Evolutionary conservation across 2,888 invertebrate species (phyloP), one percentile per base, ranked within the genome.

Genomic region (Nephrotoma appendiculata): DNA sequence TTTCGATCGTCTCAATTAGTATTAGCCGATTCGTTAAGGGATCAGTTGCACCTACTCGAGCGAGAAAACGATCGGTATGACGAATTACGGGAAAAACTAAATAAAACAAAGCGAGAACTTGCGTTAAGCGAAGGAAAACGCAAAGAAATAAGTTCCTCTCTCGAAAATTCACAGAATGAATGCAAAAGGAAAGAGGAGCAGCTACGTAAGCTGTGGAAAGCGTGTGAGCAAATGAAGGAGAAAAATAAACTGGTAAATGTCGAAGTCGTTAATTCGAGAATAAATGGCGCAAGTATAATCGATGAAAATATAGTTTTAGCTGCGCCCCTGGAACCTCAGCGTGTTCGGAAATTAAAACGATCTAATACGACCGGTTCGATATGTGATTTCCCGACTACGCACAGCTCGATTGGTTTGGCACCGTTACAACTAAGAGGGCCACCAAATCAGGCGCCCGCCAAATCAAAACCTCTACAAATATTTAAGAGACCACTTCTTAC

Each of bases 321-420:
- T 9, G 71, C 19, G 6, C 19, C 31, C 6, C 9, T 9, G 9
- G 11, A 71, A 71, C 9, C 0, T 57, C 19, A 31, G 31, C 31
- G 19, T 71, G 31, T 31, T 71, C 71, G 4, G 31, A 31, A 5
- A 71, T 5, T 9, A 71, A 31, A 5, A 12, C 19, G 5, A 71
- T 31, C 6, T 9, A 6, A 15, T 52, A 6, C 52, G 6, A 52
- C 6, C 15, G 7, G 15, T 52, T n/a, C 52, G 15, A 11, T 52
- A 31, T 19, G 9, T 71, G 7, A 4, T 19, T 71, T 19, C 4
- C 71, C 31, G 2, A 7, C 71, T 11, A 31, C 9, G 9, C 71
- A 71, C n/a, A 93, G 93, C 88, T 93, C 91, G 87, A 89, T 93
- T 0, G 93, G 93, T 0, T 88, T 94, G 71, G 88, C 92, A 0